Percentiles rank a stretch among this genome's conserved stretches.
Conservation (phyloP, 2,888 invertebrate genomes). For the Drosophila mayaguana region DNA sequence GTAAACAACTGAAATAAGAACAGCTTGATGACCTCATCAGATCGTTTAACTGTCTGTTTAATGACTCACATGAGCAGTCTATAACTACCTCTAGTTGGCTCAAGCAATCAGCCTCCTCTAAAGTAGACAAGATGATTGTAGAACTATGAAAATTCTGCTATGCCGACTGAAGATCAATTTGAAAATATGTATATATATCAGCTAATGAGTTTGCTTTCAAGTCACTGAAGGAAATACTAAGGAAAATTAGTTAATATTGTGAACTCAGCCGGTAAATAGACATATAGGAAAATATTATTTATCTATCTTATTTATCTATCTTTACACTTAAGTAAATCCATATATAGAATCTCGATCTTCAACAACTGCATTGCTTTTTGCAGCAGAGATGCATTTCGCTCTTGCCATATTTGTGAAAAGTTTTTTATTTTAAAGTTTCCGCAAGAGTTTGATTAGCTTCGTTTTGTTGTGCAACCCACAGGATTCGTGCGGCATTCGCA, state of each 20-base stretch:
- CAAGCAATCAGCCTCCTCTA: neutral
- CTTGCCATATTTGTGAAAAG: conserved; percentile 5
- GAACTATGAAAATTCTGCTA: neutral
- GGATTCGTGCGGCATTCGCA: conserved; percentile 13
- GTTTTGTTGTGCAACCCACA: conserved; percentile 28
- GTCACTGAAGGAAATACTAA: too few relatives aligned
- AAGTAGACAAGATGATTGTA: too few relatives aligned
- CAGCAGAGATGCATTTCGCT: too few relatives aligned
- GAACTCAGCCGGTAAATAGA: too few relatives aligned
- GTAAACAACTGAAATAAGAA: neutral
- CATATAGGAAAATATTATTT: too few relatives aligned
- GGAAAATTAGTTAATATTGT: too few relatives aligned
- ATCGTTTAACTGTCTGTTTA: conserved; percentile 3
- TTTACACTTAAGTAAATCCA: neutral
- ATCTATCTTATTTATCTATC: too few relatives aligned
- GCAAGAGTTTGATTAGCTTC: conserved; percentile 43
- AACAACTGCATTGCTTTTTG: neutral
- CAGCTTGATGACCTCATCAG: conserved; percentile 21
- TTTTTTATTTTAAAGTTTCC: conserved; percentile 25
- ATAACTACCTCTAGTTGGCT: neutral
- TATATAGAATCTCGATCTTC: neutral
- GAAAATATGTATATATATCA: neutral
- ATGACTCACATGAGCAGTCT: neutral
- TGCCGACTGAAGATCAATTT: neutral
- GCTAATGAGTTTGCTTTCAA: neutral